Evolutionary conservation across 2,888 invertebrate species (phyloP), one percentile per base, ranked within the genome.

Genomic region (Eulithis prunata): DNA sequence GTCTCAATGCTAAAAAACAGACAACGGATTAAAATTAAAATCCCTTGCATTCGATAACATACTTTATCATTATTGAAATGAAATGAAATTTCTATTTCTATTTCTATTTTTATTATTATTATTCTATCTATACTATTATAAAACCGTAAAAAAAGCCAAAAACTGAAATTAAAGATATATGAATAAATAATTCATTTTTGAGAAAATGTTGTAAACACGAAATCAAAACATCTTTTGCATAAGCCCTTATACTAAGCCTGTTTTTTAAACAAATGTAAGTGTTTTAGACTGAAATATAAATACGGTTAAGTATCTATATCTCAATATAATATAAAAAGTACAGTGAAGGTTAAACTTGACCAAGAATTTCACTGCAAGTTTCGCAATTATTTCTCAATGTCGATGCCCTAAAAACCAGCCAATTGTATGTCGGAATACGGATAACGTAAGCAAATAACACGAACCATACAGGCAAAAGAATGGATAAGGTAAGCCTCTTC

Each of bases 381-480:
- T 56, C 56, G 47, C 49, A 62, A 62, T 49, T 8, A 49, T 49
- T 49, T 56, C 49, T 49, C 62, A 62, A 62, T 62, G 62, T 54
- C 55, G 49, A 11, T 56, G 62, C 55, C 62, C 55, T 62, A 49
- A 55, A 62, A 55, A 38, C 28, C 14, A 38, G 21, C n/a, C 57
- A 58, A 58, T 41, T n/a, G 32, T 10, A 10, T 13, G 12, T 13
- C 57, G 46, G 13, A 46, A 12, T 13, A 46, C 12, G 6, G 4
- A 13, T 45, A 45, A n/a, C 12, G 45, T 45, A 12, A 45, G n/a
- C n/a, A 8, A 41, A 41, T 5, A 11, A 41, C 8, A 41, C 41
- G 10, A 41, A 38, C 38, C 8, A 41, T 0, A 32, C 8, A 5
- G 10, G 10, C 41, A 41, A 41, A 41, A 41, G 10, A 41, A 10